Evolutionary conservation across 2,888 invertebrate species (phyloP), one percentile per base, ranked within the genome.

Genomic region (Tanytarsus gracilentus): DNA sequence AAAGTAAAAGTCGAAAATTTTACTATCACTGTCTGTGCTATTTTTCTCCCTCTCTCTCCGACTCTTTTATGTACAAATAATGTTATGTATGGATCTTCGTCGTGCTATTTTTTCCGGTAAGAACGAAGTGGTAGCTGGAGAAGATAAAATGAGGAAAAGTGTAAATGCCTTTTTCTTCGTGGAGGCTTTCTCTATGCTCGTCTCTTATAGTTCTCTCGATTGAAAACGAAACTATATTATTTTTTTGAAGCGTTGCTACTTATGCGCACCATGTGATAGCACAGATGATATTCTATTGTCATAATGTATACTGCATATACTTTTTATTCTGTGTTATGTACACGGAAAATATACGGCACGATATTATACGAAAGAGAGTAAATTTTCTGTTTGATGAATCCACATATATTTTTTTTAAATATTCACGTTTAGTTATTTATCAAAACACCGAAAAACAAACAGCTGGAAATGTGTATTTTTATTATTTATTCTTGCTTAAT

Each of bases 251-350:
- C 49, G 50, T 60, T 60, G 50, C 50, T 49, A 50, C 60, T 60
- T 50, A 48, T 59, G 60, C 60, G 60, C 60, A 60, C 60, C 60
- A 60, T 60, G 60, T 60, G 60, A 60, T 60, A 49, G 48, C 30
- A 58, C 58, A 58, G 58, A 50, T 60, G 60, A 50, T 60, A 18
- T 39, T 50, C 50, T 60, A 60, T 60, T 60, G 60, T 60, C 39
- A 50, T 60, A 60, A 50, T 60, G 26, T 60, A 36, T 23, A 26
- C 11, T 36, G 23, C 39, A 58, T 58, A 14, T 58, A 58, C 44
- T 33, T 44, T 18, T 44, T 44, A 11, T n/a, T 18, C 11, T 44
- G 40, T 21, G 18, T 44, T 44, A 33, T 33, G n/a, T 33, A 33
- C 6, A 33, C 33, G 33, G 33, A 33, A 33, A 33, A 55, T 36